A percentile compares a stretch with the other conserved stretches of the same genome.
These are phyloP conservation scores for Petrocephalus microphthalmus DNA, from an alignment of 2,113 vertebrate species.

Conservation along the genomic window DNA sequence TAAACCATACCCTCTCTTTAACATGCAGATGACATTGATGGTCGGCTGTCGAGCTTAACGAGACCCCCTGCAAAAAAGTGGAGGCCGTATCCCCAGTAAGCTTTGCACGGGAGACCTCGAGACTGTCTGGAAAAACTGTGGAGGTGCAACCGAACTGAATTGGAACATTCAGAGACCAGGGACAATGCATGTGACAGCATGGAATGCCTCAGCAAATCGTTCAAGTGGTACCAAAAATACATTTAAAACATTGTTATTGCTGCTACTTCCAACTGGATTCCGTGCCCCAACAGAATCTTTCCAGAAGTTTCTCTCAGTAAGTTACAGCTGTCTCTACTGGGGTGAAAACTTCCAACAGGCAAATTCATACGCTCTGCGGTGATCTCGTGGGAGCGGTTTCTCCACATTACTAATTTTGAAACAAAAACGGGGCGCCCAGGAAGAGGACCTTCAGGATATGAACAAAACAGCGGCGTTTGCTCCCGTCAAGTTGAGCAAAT, in stretches of 20 bases:
- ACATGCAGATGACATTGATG: background rate
- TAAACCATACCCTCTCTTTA: background rate
- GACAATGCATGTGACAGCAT: background rate
- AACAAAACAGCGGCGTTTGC: background rate
- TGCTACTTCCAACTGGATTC: background rate
- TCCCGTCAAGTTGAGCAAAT: slow-evolving; percentile 19
- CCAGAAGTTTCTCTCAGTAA: background rate
- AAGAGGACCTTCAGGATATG: background rate
- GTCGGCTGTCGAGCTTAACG: background rate
- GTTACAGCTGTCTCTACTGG: background rate
- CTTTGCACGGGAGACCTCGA: background rate
- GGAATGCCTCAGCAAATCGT: background rate
- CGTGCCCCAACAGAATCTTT: background rate
- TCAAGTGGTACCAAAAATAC: background rate
- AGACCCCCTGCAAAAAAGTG: background rate
- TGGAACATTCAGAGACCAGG: background rate
- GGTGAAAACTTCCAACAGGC: background rate
- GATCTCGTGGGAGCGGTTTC: background rate
- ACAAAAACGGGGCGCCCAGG: background rate
- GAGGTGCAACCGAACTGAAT: background rate
- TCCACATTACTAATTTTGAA: background rate
- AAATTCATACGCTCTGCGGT: background rate
- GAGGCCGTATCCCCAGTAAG: background rate
- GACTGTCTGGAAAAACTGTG: background rate
- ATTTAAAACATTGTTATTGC: background rate